These are phyloP conservation scores for Turritopsis dohrnii DNA, from an alignment of 30 jellyfish, hydroid and myxozoan species.

Conservation along the genomic window DNA sequence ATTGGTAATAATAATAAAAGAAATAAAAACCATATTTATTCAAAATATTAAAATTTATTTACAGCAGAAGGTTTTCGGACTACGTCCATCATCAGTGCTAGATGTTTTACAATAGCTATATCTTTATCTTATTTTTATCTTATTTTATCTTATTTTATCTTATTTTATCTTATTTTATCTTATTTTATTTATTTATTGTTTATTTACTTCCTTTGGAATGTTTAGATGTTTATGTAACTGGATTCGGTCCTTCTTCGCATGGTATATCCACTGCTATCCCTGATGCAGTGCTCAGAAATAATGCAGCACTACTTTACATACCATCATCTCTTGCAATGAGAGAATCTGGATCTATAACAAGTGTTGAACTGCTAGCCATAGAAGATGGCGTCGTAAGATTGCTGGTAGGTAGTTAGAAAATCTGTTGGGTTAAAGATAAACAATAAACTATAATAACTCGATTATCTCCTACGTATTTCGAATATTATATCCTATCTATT, in stretches of 20 bases:
- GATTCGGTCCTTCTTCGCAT: neutral
- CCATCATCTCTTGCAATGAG: neutral
- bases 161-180: neutral
- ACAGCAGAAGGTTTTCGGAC: too few relatives aligned
- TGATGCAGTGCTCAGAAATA: neutral
- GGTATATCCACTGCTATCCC: neutral
- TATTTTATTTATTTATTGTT: neutral
- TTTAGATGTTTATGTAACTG: neutral
- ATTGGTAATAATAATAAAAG: too few relatives aligned
- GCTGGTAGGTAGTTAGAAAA: slow-evolving; percentile 13
- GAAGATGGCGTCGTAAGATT: neutral
- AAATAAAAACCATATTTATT: too few relatives aligned
- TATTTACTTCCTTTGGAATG: too few relatives aligned
- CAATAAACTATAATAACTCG: neutral
- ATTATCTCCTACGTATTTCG: neutral
- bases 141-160: too few relatives aligned
- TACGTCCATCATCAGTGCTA: too few relatives aligned
- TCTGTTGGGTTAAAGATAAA: too few relatives aligned
- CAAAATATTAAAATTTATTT: too few relatives aligned
- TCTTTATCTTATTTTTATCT: too few relatives aligned
- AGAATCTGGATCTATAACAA: slow-evolving; percentile 4
- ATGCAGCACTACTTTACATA: neutral
- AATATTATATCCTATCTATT: neutral
- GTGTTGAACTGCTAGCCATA: neutral
- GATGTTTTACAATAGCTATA: too few relatives aligned